A percentile compares a stretch with the other conserved stretches of the same genome.
These are phyloP conservation scores for Calameuta filiformis DNA, from an alignment of 2,888 invertebrate genomes.

Conservation along the genomic window DNA sequence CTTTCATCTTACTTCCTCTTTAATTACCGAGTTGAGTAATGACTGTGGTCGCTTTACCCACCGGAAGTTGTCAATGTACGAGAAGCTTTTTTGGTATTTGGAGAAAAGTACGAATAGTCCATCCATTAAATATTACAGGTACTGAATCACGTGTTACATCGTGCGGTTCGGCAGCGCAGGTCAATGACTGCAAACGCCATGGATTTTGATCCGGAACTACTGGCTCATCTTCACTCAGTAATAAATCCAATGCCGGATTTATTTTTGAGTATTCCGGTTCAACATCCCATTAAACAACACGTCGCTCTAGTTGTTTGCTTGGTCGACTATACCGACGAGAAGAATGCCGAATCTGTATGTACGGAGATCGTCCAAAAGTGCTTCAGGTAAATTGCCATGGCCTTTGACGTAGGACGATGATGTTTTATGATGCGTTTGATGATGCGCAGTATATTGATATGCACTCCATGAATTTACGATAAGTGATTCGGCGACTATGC, in stretches of 20 bases:
- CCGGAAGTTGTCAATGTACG: no score
- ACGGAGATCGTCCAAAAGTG: slow-evolving; percentile 55
- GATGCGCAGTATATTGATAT: background rate
- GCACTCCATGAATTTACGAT: background rate
- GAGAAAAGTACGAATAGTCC: background rate
- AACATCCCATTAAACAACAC: slow-evolving; percentile 47
- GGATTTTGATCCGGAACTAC: slow-evolving; percentile 49
- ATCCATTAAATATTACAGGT: slow-evolving; percentile 39
- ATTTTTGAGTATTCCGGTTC: slow-evolving; percentile 52
- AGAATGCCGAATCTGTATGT: slow-evolving; percentile 40
- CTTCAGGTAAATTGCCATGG: slow-evolving; percentile 48
- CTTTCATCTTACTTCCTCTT: no score
- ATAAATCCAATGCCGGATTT: slow-evolving; percentile 39
- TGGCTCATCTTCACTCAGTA: slow-evolving; percentile 39
- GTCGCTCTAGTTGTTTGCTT: slow-evolving; percentile 58
- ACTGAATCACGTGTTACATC: slow-evolving; percentile 41
- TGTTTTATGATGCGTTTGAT: background rate
- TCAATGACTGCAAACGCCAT: slow-evolving; percentile 32
- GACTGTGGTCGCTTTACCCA: no score
- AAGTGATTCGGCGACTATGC: background rate
- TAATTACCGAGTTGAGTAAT: no score
- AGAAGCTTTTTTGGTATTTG: background rate
- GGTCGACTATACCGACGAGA: slow-evolving; percentile 40
- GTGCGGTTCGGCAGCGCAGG: slow-evolving; percentile 36
- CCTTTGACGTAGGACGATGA: background rate